Conservation (phyloP, 2,888 invertebrate genomes). For the Latheticus oryzae region DNA sequence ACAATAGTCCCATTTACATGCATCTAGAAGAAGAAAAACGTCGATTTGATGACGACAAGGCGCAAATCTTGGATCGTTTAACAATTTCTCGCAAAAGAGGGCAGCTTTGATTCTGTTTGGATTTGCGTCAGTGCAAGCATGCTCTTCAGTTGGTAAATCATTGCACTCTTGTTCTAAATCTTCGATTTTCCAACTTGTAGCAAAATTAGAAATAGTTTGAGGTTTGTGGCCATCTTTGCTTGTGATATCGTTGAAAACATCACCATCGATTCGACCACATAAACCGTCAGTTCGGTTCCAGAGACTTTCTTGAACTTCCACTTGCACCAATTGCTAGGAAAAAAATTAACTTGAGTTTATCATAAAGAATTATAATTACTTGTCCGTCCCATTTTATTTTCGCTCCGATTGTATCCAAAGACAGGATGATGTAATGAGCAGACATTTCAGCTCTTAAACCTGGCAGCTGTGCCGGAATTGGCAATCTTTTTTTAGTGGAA, state of each 20-base stretch:
- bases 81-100: conserved; percentile 72
- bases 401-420: conserved; percentile 75
- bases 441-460: conserved; percentile 80
- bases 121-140: conserved; percentile 67
- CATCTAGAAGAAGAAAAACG: conserved; percentile 73
- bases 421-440: conserved; percentile 76
- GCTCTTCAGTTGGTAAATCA: conserved; percentile 67
- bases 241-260: conserved; percentile 75
- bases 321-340: conserved; percentile 72
- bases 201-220: conserved; percentile 67
- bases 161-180: conserved; percentile 68
- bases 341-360: not conserved
- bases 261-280: conserved; percentile 83
- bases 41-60: conserved; percentile 74
- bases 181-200: conserved; percentile 72
- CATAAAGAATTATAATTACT: conserved; percentile 61
- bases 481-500: conserved; percentile 61
- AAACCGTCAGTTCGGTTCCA: conserved; percentile 87
- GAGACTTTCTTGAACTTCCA: conserved; percentile 75
- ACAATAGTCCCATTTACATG: conserved; percentile 87
- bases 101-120: conserved; percentile 66
- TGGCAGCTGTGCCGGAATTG: conserved; percentile 79
- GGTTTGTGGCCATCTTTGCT: conserved; percentile 70
- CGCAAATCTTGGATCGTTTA: conserved; percentile 74
- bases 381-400: conserved; percentile 83